Base-by-base conservation (phyloP, 2,888 invertebrate genomes). In the Periphyllus acericola region DNA sequence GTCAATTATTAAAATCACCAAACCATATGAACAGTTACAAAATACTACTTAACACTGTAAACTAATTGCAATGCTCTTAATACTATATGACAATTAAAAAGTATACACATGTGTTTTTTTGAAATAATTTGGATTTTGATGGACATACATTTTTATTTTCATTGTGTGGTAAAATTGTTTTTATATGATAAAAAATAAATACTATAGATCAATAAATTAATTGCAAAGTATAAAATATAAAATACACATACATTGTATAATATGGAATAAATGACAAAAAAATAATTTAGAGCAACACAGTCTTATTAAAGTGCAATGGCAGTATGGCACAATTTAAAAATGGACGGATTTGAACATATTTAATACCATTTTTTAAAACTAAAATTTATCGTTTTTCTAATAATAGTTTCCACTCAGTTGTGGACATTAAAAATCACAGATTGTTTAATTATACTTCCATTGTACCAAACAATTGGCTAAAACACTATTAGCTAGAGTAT, bases 11-110 rank as follows among this genome's bases (percentile, higher is more conserved):
- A 9, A 74, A 74, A n/a, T 72, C 60, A 87, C 25, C 81, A 60
- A 87, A 87, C 81, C 87, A 40, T 87, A 75, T n/a, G 14, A 74
- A 87, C 87, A 81, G 87, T 87, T 87, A 81, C 21, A 72, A 32
- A 75, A 78, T 21, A 79, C 21, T 60, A 72, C 14, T 68, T 46
- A 68, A 66, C 32, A 36, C n/a, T 40, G 29, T 52, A 17, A 78
- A 68, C 25, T 34, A 84, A 68, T 76, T 76, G 60, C 17, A 21
- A 29, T 52, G 34, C 60, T 60, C 17, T 66, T 40, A 79, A 81
- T 46, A 46, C 1, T 29, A 52, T 76, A 14, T 60, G 21, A 34
- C 14, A 71, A 25, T 55, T 74, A 74, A 19, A 74, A 36, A 72
- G n/a, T 40, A 72, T 32, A 29, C 17, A 71, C 32, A 32, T 32